Percentiles rank a stretch among this genome's conserved stretches.
Evolutionary conservation across 2,113 vertebrate genomes (phyloP).

Genomic region (Anas platyrhynchos): DNA sequence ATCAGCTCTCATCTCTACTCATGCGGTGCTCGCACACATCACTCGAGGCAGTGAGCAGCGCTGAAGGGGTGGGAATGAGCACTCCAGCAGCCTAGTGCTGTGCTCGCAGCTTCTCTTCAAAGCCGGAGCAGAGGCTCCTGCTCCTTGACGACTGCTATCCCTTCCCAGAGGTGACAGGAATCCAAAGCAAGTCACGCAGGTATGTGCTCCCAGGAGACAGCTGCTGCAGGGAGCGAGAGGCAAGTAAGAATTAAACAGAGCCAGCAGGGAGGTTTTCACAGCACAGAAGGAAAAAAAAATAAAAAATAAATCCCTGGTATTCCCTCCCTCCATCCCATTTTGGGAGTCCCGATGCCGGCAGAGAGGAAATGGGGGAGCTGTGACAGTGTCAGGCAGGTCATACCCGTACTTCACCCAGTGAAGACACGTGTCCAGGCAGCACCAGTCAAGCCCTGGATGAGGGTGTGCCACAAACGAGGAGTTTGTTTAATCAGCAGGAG

Average conservation of each 20-base stretch:
- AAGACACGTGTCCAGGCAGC: background rate
- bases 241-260: background rate
- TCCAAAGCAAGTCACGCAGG: background rate
- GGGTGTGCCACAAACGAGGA: fast-evolving
- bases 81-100: background rate
- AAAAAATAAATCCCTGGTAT: too few species aligned
- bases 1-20: background rate
- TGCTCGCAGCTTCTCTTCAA: background rate
- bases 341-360: background rate
- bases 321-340: background rate
- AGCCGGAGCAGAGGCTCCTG: background rate
- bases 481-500: background rate
- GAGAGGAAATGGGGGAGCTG: background rate
- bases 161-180: background rate
- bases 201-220: background rate
- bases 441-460: background rate
- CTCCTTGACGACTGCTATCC: background rate
- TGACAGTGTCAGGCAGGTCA: background rate
- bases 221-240: background rate
- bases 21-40: background rate
- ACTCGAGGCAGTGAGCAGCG: background rate
- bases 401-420: too few species aligned
- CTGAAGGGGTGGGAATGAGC: background rate
- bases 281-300: background rate
- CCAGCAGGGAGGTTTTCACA: background rate